Percentiles rank a stretch among this genome's conserved stretches.
These are phyloP conservation scores for Lucilia sericata DNA, from an alignment of 1,140 invertebrate genomes.

Conservation along the genomic window DNA sequence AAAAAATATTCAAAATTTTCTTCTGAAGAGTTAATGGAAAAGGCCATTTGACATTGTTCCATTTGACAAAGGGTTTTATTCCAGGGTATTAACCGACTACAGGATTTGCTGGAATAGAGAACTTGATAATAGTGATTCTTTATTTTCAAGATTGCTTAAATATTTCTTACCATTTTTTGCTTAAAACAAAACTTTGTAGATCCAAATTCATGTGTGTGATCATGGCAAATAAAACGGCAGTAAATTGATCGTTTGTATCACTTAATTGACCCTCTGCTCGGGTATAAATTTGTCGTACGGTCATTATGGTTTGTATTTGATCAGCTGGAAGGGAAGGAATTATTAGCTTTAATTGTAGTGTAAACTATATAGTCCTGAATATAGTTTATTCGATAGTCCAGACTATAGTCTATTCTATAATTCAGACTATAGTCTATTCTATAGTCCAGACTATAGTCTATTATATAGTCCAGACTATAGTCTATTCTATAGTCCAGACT, in stretches of 20 bases:
- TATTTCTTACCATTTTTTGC: constrained; percentile 55
- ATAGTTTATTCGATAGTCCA: too few species aligned
- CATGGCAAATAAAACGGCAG: constrained; percentile 68
- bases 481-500: too few species aligned
- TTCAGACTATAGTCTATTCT: too few species aligned
- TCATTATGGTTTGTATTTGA: constrained; percentile 69
- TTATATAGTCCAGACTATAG: too few species aligned
- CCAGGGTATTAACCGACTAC: constrained; percentile 49
- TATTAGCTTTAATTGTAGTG: neutral
- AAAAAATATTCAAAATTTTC: constrained; percentile 66
- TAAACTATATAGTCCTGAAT: neutral
- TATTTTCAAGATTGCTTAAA: too few species aligned
- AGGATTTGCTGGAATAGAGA: constrained; percentile 51
- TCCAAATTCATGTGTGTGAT: constrained; percentile 70
- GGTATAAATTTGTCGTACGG: constrained; percentile 68
- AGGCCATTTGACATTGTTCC: constrained; percentile 54
- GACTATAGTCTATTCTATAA: too few species aligned
- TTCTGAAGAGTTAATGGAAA: constrained; percentile 60
- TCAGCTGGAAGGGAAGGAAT: constrained; percentile 55
- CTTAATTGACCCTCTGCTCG: constrained; percentile 61
- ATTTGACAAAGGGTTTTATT: constrained; percentile 51
- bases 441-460: too few species aligned
- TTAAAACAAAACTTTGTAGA: constrained; percentile 59
- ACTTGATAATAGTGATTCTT: too few species aligned
- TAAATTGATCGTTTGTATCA: constrained; percentile 67